Percentiles rank a stretch among this genome's conserved stretches.
These are phyloP conservation scores for Labeo rohita DNA, from an alignment of 2,113 vertebrate species.

Conservation along the genomic window DNA sequence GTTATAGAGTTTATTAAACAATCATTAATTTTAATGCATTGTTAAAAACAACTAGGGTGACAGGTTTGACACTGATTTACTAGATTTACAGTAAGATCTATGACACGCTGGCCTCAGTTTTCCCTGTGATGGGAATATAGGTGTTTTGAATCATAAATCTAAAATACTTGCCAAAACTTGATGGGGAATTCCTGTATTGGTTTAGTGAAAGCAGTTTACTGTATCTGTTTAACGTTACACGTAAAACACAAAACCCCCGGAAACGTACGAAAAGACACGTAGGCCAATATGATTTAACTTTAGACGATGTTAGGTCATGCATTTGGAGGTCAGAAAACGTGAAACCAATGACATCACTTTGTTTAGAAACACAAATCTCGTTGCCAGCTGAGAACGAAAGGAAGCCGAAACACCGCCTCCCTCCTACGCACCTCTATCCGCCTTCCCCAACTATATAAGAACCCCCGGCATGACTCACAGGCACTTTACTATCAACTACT, in stretches of 20 bases:
- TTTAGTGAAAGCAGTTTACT: not conserved
- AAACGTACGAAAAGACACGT: not conserved
- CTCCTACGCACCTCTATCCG: slow-evolving; percentile 4
- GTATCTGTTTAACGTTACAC: not conserved
- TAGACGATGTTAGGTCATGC: not conserved
- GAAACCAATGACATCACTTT: slow-evolving; percentile 48
- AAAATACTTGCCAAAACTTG: not conserved
- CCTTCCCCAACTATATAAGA: slow-evolving; percentile 46
- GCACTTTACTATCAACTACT: not conserved
- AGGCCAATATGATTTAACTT: not conserved
- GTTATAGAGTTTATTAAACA: no score
- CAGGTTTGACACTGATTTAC: not conserved
- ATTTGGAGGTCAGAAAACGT: not conserved
- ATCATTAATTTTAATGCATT: not conserved
- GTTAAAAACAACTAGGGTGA: not conserved
- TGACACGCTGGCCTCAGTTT: not conserved
- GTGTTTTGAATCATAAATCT: not conserved
- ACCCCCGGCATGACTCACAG: not conserved
- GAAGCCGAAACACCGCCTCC: slow-evolving; percentile 4
- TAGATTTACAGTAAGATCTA: not conserved
- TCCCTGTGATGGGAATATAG: not conserved
- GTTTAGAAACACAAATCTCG: not conserved
- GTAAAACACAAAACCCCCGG: no score
- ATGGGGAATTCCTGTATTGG: not conserved
- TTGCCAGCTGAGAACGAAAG: not conserved